Conservation (phyloP, 2,113 vertebrate genomes). For the Ondatra zibethicus region DNA sequence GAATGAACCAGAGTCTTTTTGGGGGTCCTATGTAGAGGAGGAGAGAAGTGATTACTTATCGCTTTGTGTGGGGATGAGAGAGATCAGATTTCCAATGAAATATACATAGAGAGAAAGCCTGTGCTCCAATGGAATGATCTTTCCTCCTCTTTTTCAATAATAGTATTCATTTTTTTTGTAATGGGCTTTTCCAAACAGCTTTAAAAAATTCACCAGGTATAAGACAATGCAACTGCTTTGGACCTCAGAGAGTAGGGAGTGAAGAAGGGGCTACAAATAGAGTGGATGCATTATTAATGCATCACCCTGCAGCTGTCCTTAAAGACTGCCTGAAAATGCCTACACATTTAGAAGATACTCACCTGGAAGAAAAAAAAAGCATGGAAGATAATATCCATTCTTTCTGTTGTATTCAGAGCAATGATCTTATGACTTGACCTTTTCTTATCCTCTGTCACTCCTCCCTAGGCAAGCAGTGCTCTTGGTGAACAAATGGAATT, state of each 20-base stretch:
- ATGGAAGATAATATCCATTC: conserved; percentile 49
- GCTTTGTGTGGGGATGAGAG: background rate
- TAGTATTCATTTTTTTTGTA: conserved; percentile 42
- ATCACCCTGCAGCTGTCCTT: conserved; percentile 28
- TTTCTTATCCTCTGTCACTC: background rate
- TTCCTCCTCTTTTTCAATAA: conserved; percentile 46
- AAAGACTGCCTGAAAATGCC: conserved; percentile 61
- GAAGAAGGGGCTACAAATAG: conserved; percentile 71
- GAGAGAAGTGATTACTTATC: background rate
- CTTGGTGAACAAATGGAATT: background rate
- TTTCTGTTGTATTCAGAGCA: conserved; percentile 14
- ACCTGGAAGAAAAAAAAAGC: conserved; percentile 11
- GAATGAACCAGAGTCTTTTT: conserved; percentile 17
- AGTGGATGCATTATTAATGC: conserved; percentile 71
- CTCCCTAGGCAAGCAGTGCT: background rate
- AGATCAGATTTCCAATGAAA: background rate
- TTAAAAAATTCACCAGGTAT: conserved; percentile 57
- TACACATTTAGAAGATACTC: conserved; percentile 51
- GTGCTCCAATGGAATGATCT: background rate
- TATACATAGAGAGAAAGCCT: background rate
- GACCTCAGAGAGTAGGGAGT: conserved; percentile 34
- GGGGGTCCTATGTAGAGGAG: background rate
- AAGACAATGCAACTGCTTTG: conserved; percentile 32
- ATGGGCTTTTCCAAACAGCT: conserved; percentile 43
- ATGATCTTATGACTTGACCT: conserved; percentile 45